Conservation (phyloP, 2,888 invertebrate species). For the Kryphioiulus occultus region DNA sequence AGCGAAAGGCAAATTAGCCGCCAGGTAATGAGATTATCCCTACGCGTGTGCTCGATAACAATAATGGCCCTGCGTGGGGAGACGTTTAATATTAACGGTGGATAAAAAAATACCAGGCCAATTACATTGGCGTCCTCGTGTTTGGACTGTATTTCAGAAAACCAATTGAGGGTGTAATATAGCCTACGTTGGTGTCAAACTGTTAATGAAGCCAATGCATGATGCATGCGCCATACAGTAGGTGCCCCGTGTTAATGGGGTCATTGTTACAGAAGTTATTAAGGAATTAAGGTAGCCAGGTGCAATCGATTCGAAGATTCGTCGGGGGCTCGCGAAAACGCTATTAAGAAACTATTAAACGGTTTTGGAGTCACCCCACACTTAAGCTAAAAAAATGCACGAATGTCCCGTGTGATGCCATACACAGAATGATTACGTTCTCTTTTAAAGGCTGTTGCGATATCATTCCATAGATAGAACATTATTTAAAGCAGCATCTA, state of each 20-base stretch:
- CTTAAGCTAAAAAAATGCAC: background rate
- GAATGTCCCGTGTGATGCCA: background rate
- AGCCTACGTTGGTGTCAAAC: background rate
- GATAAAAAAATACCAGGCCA: background rate
- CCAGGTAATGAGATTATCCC: background rate
- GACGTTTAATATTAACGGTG: background rate
- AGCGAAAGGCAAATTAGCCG: background rate
- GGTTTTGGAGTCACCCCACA: background rate
- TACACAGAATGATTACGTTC: background rate
- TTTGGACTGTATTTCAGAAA: background rate
- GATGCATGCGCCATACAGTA: no score
- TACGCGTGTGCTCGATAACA: background rate
- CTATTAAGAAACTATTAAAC: background rate
- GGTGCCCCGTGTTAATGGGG: background rate
- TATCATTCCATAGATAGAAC: background rate
- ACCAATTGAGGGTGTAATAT: background rate
- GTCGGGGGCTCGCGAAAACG: background rate
- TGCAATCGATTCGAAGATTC: background rate
- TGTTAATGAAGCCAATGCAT: no score
- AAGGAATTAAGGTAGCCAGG: background rate
- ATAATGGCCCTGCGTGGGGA: background rate
- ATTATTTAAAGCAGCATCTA: background rate
- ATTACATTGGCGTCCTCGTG: background rate
- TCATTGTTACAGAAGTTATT: background rate
- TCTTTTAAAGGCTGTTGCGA: background rate